Evolutionary conservation across 2,888 invertebrate genomes (phyloP).

Genomic region (Pristionchus maxplancki): DNA sequence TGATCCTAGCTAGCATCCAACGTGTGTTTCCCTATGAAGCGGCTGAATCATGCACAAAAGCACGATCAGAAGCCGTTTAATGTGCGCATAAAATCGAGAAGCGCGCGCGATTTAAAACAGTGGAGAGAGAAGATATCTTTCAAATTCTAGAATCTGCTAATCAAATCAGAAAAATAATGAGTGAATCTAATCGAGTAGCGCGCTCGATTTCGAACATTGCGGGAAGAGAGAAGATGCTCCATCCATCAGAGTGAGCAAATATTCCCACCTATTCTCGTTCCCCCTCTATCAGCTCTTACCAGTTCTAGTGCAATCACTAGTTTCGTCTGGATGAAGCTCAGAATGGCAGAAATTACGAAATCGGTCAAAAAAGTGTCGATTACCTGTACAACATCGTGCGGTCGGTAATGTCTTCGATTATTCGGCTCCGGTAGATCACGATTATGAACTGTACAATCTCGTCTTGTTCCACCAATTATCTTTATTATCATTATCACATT

Average conservation of each 20-base stretch:
- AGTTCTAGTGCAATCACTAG: background rate
- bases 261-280: slow-evolving; percentile 41
- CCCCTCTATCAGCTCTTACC: slow-evolving; percentile 12
- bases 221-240: background rate
- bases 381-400: slow-evolving; percentile 2
- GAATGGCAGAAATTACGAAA: background rate
- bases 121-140: too few relatives aligned
- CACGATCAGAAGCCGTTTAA: slow-evolving; percentile 12
- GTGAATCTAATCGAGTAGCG: background rate
- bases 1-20: background rate
- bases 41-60: background rate
- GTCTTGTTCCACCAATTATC: slow-evolving; percentile 22
- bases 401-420: background rate
- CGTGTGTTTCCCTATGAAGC: background rate
- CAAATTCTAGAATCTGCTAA: too few relatives aligned
- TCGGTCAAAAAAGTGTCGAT: background rate
- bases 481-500: background rate
- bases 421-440: background rate
- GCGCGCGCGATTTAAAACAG: too few relatives aligned
- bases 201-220: slow-evolving; percentile 31
- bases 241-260: slow-evolving; percentile 12
- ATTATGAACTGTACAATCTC: background rate
- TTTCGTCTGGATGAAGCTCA: background rate
- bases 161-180: too few relatives aligned
- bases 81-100: background rate